Evolutionary conservation across 1,140 invertebrate genomes (phyloP), one percentile per base, ranked within the genome.

Genomic region (Drosophila willistoni): DNA sequence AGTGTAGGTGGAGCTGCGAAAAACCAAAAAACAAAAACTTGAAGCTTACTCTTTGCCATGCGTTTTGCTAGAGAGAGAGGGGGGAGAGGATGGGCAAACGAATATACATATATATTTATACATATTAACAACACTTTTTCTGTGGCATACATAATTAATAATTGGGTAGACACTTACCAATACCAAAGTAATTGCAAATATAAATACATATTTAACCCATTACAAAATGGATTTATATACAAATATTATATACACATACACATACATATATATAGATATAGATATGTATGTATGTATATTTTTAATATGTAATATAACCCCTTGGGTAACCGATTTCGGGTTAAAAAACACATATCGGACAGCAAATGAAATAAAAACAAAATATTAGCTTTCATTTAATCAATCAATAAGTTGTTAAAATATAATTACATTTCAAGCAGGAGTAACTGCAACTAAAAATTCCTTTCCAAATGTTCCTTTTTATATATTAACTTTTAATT

Each of bases 1-100:
- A 75, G 81, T 74, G 76, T 73, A 79, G 83, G 79, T 87, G 83
- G 82, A 87, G 82, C 82, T 47, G 44, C 44, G 9, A 17, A 51
- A 51, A 81, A 39, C 36, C 36, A 69, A 65, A 57, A 80, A 84
- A 80, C 73, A 68, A 60, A 55, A 29, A 61, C 36, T 81, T 72
- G 67, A 59, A 69, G 67, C 81, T 74, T 77, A 77, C 82, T 81
- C 68, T 81, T 85, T 83, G 73, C 2, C 55, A n/a, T 44, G 25
- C 29, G 1, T 13, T 14, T 29, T 29, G 29, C 3, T 29, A 0
- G 29, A 0, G 1, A 1, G 6, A n/a, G 12, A 1, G 29, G 12
- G 13, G 36, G 17, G 54, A 13, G 10, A 29, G 17, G 29, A 29
- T 29, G 42, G 56, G 54, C 61, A 13, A 65, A 64, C 56, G 4